Base-by-base conservation (phyloP, 92 coral and sea anemone genomes). In the Blastomussa wellsi region DNA sequence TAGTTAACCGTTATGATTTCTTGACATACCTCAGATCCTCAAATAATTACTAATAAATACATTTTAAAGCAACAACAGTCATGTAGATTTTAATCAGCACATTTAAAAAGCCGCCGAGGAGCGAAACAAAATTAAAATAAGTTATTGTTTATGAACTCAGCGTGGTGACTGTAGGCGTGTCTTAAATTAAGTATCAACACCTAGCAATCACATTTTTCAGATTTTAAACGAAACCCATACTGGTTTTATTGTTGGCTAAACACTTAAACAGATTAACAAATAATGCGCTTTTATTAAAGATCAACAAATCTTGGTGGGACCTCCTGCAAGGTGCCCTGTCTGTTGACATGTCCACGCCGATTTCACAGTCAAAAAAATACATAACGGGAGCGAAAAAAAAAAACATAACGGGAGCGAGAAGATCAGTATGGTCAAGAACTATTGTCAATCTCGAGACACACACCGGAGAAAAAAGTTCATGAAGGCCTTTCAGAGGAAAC, bases 201-300 rank as follows among this genome's bases (percentile, higher is more conserved):
- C 71, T 37, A 24, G 66, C 31, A 24, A 36, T 55, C 37, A 26
- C 78, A 82, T 82, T 82, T 82, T 82, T 82, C 22, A 71, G 60
- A 82, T 82, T 53, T 37, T 82, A 72, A 72, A 82, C 78, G 78
- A 82, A 82, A 82, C 78, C 68, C 86, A 82, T 53, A 82, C 78
- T 82, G 86, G 69, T 82, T 53, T 35, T 52, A 36, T 82, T 52
- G 78, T 28, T 82, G 86, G 86, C 59, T 82, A 38, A 71, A 62
- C 10, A 20, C 53, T 55, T 66, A 71, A 71, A 82, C 68, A 71
- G 86, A 71, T 82, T 82, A 82, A 62, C 39, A 78, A 71, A 48
- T 82, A 82, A 82, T 82, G 11, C 55, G 86, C 66, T 70, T 64
- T 47, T 47, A n/a, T n/a, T 47, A 37, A 82, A 71, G 78, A 69